Evolutionary conservation across 2,888 invertebrate genomes (phyloP), one percentile per base, ranked within the genome.

Genomic region (Lasioglossum pauxillum): DNA sequence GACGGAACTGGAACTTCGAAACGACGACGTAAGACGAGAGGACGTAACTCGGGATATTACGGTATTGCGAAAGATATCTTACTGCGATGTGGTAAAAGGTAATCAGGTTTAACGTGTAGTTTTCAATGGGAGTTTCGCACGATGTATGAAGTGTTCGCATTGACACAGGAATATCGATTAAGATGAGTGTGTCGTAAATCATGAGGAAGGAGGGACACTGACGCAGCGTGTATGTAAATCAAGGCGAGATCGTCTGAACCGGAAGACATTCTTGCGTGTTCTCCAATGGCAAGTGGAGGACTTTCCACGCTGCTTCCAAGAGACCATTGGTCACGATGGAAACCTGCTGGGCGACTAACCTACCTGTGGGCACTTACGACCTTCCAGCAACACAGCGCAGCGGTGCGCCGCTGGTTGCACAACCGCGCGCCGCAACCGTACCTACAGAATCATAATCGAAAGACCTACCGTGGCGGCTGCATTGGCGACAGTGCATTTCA

Each of bases 301-400:
- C 85, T 88, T 90, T 87, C 83, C 85, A 82, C 85, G 88, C 78
- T 49, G 41, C 46, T 86, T 89, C 84, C 77, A 80, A 73, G 83
- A 89, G 89, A 83, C 78, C 76, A 81, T 69, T 84, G 86, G 41
- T 60, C 86, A 71, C 77, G 82, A 75, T 73, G 78, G 85, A 90
- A 90, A 90, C 89, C 91, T 84, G 90, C 86, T 90, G 89, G 87
- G 88, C 90, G 91, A 90, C 85, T 91, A 84, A 90, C 90, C 90
- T 87, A 90, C 91, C 90, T 91, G 85, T 73, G 87, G 88, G 49
- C 87, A 89, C 89, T 87, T 89, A 89, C 87, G 88, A 90, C 90
- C 90, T 90, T 90, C 90, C 80, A 53, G 71, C 84, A 73, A 72
- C 74, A 72, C 71, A 53, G 69, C 12, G 60, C 27, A 27, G 60